Conservation (phyloP, 2,113 vertebrate genomes). For the Gnathonemus longibarbis region DNA sequence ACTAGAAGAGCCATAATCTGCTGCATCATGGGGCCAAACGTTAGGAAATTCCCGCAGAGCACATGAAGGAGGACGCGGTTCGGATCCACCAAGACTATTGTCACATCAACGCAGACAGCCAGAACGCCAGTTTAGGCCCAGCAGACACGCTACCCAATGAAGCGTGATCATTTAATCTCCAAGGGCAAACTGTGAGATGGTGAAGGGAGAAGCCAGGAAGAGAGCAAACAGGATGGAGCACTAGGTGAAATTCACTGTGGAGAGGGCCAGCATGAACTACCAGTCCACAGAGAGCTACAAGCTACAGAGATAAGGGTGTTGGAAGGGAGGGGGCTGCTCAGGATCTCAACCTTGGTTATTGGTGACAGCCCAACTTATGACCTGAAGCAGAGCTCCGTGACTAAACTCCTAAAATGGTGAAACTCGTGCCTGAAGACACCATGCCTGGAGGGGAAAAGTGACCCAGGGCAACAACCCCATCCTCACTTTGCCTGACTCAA, state of each 20-base stretch:
- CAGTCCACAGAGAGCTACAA: background rate
- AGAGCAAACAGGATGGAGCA: background rate
- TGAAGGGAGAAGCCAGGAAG: background rate
- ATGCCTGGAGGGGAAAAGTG: background rate
- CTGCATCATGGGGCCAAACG: background rate
- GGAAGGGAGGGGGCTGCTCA: background rate
- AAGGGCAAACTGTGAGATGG: slow-evolving; percentile 23
- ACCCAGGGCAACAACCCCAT: background rate
- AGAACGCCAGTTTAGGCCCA: background rate
- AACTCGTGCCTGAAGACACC: background rate
- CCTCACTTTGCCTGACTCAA: background rate
- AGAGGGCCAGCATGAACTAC: background rate
- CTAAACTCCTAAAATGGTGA: background rate
- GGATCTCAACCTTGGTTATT: background rate
- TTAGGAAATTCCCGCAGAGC: background rate
- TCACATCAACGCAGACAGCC: background rate
- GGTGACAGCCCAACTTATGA: background rate
- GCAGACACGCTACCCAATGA: background rate
- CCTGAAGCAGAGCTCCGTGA: background rate
- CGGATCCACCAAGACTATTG: background rate
- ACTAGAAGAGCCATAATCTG: background rate
- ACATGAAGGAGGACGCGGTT: background rate
- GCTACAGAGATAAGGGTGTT: background rate
- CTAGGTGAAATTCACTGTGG: background rate
- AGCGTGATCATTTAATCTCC: slow-evolving; percentile 16